Evolutionary conservation across 2,797 vertebrate genomes (phyloP).

Genomic region (Platalea minor): DNA sequence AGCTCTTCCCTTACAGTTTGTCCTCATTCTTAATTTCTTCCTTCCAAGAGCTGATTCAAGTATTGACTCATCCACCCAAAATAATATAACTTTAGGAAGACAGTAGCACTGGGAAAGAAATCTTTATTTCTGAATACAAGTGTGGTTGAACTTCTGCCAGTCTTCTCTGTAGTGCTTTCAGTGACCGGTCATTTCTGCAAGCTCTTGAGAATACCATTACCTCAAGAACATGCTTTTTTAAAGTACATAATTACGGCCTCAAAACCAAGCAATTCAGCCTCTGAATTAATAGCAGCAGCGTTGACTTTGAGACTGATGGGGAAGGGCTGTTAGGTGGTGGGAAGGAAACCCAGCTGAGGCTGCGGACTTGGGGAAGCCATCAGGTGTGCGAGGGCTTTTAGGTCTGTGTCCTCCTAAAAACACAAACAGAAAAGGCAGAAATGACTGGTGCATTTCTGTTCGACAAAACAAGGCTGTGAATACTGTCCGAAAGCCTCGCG

Average conservation of each 20-base stretch:
- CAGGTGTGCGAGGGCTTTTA: neutral
- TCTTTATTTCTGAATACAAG: neutral
- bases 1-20: neutral
- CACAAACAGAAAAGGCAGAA: no score
- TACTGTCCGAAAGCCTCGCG: accelerated
- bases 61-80: constrained; percentile 14
- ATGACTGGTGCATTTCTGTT: accelerated
- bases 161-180: neutral
- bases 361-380: accelerated
- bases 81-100: neutral
- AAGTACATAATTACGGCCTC: neutral
- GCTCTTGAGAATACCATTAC: neutral
- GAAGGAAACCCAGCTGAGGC: neutral
- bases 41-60: neutral
- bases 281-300: neutral
- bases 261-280: neutral
- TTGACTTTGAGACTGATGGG: neutral
- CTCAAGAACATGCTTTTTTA: neutral
- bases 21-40: neutral
- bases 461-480: neutral
- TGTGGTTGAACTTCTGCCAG: neutral
- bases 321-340: neutral
- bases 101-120: neutral
- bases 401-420: neutral
- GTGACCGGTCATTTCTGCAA: neutral